Evolutionary conservation across 2,888 invertebrate species (phyloP), one percentile per base, ranked within the genome.

Genomic region (Biston stratarius): DNA sequence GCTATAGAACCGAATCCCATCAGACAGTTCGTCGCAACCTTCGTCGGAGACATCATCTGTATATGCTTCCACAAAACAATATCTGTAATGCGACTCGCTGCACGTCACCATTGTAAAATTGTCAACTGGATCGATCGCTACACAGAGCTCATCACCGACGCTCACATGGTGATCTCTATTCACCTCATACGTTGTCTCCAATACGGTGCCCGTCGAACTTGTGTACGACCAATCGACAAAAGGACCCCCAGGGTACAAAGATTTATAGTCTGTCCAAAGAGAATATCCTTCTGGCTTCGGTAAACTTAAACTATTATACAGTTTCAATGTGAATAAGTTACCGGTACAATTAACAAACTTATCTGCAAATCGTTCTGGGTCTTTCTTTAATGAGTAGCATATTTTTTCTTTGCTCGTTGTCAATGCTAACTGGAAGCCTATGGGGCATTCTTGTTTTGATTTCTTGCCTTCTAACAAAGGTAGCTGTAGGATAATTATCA

Each of bases 221-320:
- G 88, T 87, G 59, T 81, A 86, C 1, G 91, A 88, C 85, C 86
- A 87, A 68, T 93, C 92, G 5, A 92, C 78, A 70, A 90, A 93
- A 1, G 90, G 88, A 1, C 94, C 94, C 3, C 92, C 91, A 6
- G 88, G 85, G 68, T 94, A 93, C 24, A 86, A 61, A 0, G 89
- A 83, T 68, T 84, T 91, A 74, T 89, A 94, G 61, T 94, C 93
- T 0, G 90, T 87, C 94, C 94, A 94, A 74, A 94, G 72, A n/a
- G 77, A 74, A 34, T 81, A 53, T 6, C 15, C 67, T 51, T 85
- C 81, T 11, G 82, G 69, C 67, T 81, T 83, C 0, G 81, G 77
- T 15, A 90, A 74, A 62, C 85, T 82, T n/a, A 90, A 75, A 49
- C 77, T 85, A 47, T 80, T 72, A 52, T 86, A 88, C 47, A 90